These are phyloP conservation scores for Oreochromis tanganicae DNA, from an alignment of 2,113 vertebrate species.

Conservation along the genomic window DNA sequence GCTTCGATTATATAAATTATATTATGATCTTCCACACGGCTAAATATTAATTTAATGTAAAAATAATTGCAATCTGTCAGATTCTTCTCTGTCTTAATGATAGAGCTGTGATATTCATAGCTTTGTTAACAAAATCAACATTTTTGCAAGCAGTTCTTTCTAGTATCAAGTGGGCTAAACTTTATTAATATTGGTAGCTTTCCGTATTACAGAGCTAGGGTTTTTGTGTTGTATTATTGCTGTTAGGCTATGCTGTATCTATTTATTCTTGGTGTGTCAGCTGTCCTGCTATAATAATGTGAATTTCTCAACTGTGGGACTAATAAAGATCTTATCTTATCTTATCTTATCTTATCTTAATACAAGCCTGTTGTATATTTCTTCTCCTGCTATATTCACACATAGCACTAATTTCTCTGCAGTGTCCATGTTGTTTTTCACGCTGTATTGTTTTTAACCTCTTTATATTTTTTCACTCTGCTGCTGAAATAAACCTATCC, in stretches of 20 bases:
- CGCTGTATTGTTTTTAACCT: background rate
- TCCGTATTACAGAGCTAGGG: background rate
- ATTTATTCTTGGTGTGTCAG: background rate
- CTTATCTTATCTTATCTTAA: background rate
- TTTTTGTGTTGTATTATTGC: background rate
- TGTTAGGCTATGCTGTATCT: background rate
- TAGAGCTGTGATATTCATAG: background rate
- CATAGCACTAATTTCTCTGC: background rate
- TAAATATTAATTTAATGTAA: background rate
- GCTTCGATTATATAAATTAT: background rate
- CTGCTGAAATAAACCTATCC: background rate
- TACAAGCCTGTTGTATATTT: too few relatives aligned
- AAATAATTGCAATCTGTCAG: background rate
- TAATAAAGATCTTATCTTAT: background rate
- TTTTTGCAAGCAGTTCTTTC: background rate
- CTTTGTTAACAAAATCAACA: background rate
- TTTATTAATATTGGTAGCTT: background rate
- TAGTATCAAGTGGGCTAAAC: background rate
- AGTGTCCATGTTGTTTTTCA: background rate
- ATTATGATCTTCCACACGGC: fast-evolving
- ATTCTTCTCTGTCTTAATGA: background rate
- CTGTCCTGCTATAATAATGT: background rate
- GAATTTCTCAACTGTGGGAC: background rate
- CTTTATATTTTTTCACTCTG: background rate
- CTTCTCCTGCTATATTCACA: background rate